Evolutionary conservation across 1,140 invertebrate genomes (phyloP).

Genomic region (Phortica variegata): DNA sequence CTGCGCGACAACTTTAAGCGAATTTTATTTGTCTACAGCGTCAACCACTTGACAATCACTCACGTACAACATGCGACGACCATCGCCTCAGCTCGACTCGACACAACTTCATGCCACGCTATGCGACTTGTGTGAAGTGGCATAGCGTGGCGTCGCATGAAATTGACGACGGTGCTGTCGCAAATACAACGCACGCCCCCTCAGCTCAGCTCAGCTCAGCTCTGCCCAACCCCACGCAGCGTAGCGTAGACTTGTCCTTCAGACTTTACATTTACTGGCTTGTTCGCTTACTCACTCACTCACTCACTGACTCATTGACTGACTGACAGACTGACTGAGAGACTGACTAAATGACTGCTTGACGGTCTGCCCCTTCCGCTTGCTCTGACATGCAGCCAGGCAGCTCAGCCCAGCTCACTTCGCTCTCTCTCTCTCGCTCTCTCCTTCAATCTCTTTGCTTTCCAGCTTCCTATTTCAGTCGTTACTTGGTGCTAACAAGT

Average conservation of each 20-base stretch:
- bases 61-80: conserved; percentile 26
- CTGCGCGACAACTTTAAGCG: conserved; percentile 45
- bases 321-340: neutral
- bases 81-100: neutral
- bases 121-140: no score
- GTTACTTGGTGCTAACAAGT: conserved; percentile 48
- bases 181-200: neutral
- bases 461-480: conserved; percentile 12
- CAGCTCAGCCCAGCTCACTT: neutral
- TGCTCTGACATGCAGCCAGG: neutral
- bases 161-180: neutral
- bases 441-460: no score
- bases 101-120: neutral
- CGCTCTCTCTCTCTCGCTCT: conserved; percentile 27
- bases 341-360: no score
- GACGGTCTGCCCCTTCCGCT: neutral
- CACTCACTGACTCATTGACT: neutral
- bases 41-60: conserved; percentile 54
- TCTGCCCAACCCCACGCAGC: conserved; percentile 8
- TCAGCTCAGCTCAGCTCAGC: neutral
- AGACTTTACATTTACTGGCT: no score
- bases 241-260: conserved; percentile 23
- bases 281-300: conserved; percentile 7
- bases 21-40: conserved; percentile 54
- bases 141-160: no score